Conservation (phyloP, 2,797 vertebrate genomes). For the Lycodopsis pacificus region DNA sequence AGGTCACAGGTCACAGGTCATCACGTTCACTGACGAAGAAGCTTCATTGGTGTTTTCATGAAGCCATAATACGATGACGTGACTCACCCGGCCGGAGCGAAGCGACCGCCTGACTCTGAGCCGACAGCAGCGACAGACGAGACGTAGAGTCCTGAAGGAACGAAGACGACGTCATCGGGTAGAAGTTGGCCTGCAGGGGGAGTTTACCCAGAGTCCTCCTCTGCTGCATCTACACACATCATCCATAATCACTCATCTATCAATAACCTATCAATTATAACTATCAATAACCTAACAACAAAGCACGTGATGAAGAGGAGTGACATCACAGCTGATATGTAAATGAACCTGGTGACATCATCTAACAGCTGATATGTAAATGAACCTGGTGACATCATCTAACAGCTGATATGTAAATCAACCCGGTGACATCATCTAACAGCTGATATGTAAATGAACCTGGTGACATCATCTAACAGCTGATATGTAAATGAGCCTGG, state of each 20-base stretch:
- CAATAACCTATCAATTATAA: neutral
- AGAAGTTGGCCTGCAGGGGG: slow-evolving; percentile 94
- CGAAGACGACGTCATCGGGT: slow-evolving; percentile 90
- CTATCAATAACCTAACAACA: neutral
- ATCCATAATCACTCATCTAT: neutral
- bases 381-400: no score
- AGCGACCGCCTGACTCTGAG: slow-evolving; percentile 89
- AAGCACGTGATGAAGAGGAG: no score
- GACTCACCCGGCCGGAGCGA: slow-evolving; percentile 78
- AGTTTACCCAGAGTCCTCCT: slow-evolving; percentile 88
- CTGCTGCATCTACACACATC: slow-evolving; percentile 88
- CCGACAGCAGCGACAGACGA: slow-evolving; percentile 89
- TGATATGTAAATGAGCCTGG: slow-evolving; percentile 83
- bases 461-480: no score
- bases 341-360: slow-evolving; percentile 90
- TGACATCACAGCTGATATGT: neutral
- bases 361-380: neutral
- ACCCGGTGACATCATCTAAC: no score
- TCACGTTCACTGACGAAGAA: no score
- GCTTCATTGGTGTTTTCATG: no score
- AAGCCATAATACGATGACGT: no score
- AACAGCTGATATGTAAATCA: neutral
- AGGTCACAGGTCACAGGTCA: slow-evolving; percentile 16
- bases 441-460: slow-evolving; percentile 75
- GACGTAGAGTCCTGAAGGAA: slow-evolving; percentile 87